Evolutionary conservation across 2,888 invertebrate genomes (phyloP), one percentile per base, ranked within the genome.

Genomic region (Caenorhabditis panamensis): DNA sequence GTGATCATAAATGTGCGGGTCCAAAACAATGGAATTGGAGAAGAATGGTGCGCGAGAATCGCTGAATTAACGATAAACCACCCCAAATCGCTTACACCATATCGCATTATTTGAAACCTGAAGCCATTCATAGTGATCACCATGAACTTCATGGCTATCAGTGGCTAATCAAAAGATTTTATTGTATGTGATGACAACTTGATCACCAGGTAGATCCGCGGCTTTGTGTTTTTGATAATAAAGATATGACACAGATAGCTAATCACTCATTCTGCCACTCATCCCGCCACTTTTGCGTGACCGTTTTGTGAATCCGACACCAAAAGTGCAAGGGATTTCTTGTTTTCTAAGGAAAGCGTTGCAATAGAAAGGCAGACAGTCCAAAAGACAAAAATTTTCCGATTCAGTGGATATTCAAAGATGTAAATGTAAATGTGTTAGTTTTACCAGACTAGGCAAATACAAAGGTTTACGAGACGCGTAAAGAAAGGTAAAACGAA

Each of bases 91-190:
- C n/a, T n/a, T n/a, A n/a, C 51, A 58, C 59, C 64, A 47, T 66
- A 66, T 66, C 73, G 73, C 73, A 73, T 73, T 73, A 73, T 73
- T 73, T 49, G 73, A 73, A 73, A 73, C 73, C 73, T 73, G 73
- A 73, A 73, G 73, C 59, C 56, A 41, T 63, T 47, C 6, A 5
- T 26, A 24, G 58, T 47, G 58, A 69, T 53, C 26, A 61, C 44
- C 51, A 31, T 59, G 53, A 69, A 56, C 22, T 47, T 47, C 18
- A 41, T 26, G 22, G 24, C 24, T 24, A 44, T 41, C 9, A 56
- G 31, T 36, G n/a, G n/a, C n/a, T n/a, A n/a, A 51, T 51, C 18
- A 51, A n/a, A n/a, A n/a, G n/a, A 6, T 13, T n/a, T 28, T n/a
- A 49, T 26, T 47, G 6, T 9, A n/a, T 36, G 41, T 47, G 24